These are phyloP conservation scores for Zapornia atra DNA, from an alignment of 2,113 vertebrate species.

Conservation along the genomic window DNA sequence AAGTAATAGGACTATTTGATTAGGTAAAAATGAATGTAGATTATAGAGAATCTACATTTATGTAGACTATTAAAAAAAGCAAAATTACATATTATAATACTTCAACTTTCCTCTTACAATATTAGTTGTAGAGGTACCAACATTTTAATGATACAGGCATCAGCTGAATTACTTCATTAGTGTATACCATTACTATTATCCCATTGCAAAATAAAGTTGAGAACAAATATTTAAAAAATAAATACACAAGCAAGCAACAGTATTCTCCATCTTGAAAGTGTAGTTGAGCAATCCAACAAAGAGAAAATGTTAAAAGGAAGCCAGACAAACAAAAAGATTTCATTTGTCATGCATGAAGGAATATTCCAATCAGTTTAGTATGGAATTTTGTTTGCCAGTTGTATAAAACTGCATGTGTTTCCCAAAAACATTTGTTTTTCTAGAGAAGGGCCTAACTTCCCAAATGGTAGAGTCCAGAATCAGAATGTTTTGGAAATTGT, in stretches of 20 bases:
- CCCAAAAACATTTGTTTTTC: not conserved
- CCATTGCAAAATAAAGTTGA: not conserved
- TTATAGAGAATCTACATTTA: not conserved
- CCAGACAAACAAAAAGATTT: not conserved
- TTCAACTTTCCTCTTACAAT: not conserved
- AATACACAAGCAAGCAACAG: not conserved
- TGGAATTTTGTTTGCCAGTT: conserved; percentile 1
- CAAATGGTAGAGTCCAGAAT: not conserved
- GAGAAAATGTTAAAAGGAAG: not conserved
- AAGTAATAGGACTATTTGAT: not conserved
- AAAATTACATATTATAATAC: not conserved
- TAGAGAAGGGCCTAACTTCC: not conserved
- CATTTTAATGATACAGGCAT: not conserved
- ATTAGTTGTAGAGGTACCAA: not conserved
- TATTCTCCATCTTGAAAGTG: not conserved
- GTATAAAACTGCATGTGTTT: not conserved
- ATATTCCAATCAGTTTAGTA: not conserved
- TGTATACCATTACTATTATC: not conserved
- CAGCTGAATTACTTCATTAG: not conserved
- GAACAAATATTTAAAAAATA: not conserved
- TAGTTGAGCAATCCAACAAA: not conserved
- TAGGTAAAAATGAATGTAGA: not conserved
- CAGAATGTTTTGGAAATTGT: not conserved
- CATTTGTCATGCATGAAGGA: not conserved
- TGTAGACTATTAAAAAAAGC: not conserved